Conservation (phyloP, 2,888 invertebrate genomes). For the Agrypnus murinus region DNA sequence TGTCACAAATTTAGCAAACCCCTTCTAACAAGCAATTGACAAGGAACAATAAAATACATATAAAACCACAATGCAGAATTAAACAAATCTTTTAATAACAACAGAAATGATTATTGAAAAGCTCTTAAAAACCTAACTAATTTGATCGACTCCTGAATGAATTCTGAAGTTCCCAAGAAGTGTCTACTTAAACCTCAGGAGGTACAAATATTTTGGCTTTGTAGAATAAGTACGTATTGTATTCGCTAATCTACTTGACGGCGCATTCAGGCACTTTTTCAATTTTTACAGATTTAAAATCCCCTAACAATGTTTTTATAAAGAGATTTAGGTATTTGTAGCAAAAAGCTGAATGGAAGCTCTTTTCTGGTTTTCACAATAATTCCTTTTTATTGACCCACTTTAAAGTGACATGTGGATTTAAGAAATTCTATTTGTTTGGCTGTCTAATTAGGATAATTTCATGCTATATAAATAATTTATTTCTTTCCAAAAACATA, state of each 20-base stretch:
- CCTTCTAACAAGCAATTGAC: too few species aligned
- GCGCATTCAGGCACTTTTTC: constrained; percentile 37
- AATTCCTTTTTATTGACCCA: too few species aligned
- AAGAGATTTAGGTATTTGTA: constrained; percentile 43
- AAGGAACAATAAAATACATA: too few species aligned
- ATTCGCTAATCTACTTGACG: constrained; percentile 58
- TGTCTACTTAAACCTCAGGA: constrained; percentile 54
- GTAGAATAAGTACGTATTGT: constrained; percentile 57
- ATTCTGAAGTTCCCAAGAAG: constrained; percentile 47
- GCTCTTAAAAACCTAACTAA: constrained; percentile 45
- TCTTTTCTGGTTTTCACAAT: constrained; percentile 14
- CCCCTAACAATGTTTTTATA: constrained; percentile 48
- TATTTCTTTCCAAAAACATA: too few species aligned
- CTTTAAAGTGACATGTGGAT: too few species aligned
- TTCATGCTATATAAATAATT: too few species aligned
- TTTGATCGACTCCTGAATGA: constrained; percentile 53
- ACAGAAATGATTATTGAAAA: constrained; percentile 27
- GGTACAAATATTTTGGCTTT: constrained; percentile 60
- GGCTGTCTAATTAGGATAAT: too few species aligned
- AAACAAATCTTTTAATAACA: constrained; percentile 1
- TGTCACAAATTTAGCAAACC: too few species aligned
- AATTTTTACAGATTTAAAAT: constrained; percentile 37
- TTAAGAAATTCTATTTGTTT: too few species aligned
- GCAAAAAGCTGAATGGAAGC: not conserved
- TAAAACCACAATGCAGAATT: not conserved